These are phyloP conservation scores for Madoqua kirkii DNA, from an alignment of 2,113 vertebrate species.

Conservation along the genomic window DNA sequence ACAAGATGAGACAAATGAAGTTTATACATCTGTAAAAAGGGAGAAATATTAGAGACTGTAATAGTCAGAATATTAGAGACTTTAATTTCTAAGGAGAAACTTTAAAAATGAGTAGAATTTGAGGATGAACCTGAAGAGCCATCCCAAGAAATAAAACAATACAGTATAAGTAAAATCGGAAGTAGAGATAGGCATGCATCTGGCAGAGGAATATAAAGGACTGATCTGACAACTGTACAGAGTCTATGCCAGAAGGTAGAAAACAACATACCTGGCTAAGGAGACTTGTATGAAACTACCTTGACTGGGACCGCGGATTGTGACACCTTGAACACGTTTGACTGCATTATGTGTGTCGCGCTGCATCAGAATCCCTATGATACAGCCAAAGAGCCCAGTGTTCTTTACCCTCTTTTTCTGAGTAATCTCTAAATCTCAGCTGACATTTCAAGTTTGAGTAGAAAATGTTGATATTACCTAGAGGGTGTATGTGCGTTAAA, in stretches of 20 bases:
- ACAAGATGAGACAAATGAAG: not conserved
- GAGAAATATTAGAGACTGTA: not conserved
- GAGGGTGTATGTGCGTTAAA: not conserved
- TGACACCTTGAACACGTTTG: not conserved
- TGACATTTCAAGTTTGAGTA: not conserved
- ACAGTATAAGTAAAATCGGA: not conserved
- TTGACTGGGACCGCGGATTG: not conserved
- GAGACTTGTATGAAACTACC: not conserved
- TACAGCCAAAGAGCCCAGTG: not conserved
- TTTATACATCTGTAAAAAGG: not conserved
- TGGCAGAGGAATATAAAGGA: not conserved
- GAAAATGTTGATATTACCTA: constrained; percentile 11
- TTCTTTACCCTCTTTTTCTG: not conserved
- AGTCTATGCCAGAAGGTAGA: not conserved
- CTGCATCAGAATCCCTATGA: not conserved
- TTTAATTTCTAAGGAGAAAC: not conserved
- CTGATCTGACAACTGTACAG: not conserved
- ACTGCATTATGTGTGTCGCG: not conserved
- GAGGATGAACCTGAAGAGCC: not conserved
- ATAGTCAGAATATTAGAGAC: not conserved
- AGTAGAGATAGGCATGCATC: not conserved
- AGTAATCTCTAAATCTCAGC: constrained; percentile 40
- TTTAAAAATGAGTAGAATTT: not conserved
- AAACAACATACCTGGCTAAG: not conserved
- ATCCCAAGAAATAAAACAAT: not conserved